phyloP scores from a whole-genome alignment of 2,888 invertebrate species.

The Caenorhabditis sp. region DNA sequence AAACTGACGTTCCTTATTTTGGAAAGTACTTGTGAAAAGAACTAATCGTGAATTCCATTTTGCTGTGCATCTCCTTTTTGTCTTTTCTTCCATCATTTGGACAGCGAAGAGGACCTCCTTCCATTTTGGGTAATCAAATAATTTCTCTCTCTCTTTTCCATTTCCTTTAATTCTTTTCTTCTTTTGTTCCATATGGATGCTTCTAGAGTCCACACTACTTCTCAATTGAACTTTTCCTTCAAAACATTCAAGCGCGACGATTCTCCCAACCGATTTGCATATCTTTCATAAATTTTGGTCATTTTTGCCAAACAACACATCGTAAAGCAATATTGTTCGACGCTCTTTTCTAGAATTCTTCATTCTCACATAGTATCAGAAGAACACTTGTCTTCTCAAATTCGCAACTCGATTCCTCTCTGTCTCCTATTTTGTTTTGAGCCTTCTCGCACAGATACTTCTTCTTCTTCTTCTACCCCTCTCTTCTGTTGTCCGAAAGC shows the following conservation, averaged over 20 bases:
- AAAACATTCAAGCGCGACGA: not conserved
- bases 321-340: conserved; percentile 41
- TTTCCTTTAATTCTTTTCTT: conserved; percentile 28
- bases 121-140: conserved; percentile 47
- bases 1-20: not conserved
- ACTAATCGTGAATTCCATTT: conserved; percentile 26
- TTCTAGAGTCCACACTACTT: conserved; percentile 11
- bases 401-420: conserved; percentile 55
- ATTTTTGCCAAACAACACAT: conserved; percentile 38
- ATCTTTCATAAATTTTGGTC: conserved; percentile 47
- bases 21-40: not conserved
- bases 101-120: conserved; percentile 20
- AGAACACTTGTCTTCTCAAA: conserved; percentile 60
- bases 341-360: conserved; percentile 18
- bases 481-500: conserved; percentile 31
- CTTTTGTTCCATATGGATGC: conserved; percentile 31
- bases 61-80: conserved; percentile 19
- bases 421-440: conserved; percentile 27
- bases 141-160: conserved; percentile 12
- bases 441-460: conserved; percentile 45
- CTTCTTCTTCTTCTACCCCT: conserved; percentile 31
- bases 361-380: conserved; percentile 57
- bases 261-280: conserved; percentile 42
- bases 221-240: conserved; percentile 2
- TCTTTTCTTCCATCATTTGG: conserved; percentile 23